Base-by-base conservation (phyloP, 2,797 vertebrate genomes). In the Dendrocincla tyrannina region DNA sequence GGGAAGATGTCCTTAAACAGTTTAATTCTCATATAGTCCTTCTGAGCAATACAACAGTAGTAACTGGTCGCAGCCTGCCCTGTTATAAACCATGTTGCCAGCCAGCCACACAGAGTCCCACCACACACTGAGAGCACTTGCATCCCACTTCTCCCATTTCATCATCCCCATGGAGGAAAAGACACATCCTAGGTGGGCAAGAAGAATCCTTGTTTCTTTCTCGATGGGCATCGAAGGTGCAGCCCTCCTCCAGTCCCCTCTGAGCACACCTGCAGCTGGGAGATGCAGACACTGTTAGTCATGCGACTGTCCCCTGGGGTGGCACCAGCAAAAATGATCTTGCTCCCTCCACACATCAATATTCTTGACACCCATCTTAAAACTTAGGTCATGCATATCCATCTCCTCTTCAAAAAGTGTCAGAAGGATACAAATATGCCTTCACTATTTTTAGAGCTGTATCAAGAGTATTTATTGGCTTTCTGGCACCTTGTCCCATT, bases 311-410 rank as follows among this genome's bases (percentile, higher is more conserved):
- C 93, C 97, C 78, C 89, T 1, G 0, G 75, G 93, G 93, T 42
- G 15, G 27, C 50, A 82, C 96, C 92, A 93, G 94, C 81, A 32
- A 96, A 97, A 97, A 96, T 20, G 62, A 95, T 98, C 91, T 92
- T 70, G 86, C 76, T 96, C 88, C 32, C 58, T 95, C 94, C 87
- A 75, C 92, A 80, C 97, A 98, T 98, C 98, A 97, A 96, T 98
- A 98, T 97, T 96, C 97, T 94, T 98, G 98, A 98, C 98, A 98
- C 95, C 82, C 72, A 2, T 97, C 98, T 97, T 88, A 97, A 98
- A 97, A 94, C 96, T 95, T 96, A 96, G 97, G 97, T 96, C 97
- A 89, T 96, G 97, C 96, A 88, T 97, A 98, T 97, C 98, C 92
- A 95, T 98, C 97, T 97, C 93, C 97, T 94, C 93, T 95, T 96